Percentiles rank a stretch among this genome's conserved stretches.
Evolutionary conservation across 2,113 vertebrate species (phyloP).

Genomic region (human): GRCh38 chr1:161001501-161002000

Average conservation of each 20-base stretch:
- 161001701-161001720: not conserved
- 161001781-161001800: not conserved
- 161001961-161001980: not conserved
- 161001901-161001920: not conserved
- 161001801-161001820: not conserved
- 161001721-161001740: not conserved
- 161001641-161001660: not conserved
- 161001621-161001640: not conserved
- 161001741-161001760: slow-evolving; percentile 20
- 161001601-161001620: not conserved
- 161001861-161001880: not conserved
- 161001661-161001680: not conserved
- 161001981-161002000: too few relatives aligned
- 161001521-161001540: not conserved
- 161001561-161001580: not conserved
- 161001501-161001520: not conserved
- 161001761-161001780: not conserved
- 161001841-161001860: not conserved
- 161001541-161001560: not conserved
- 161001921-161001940: not conserved
- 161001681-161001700: slow-evolving; percentile 34
- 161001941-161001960: not conserved
- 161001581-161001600: not conserved
- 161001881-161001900: not conserved
- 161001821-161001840: not conserved